A percentile compares a stretch with the other conserved stretches of the same genome.
These are phyloP conservation scores for Dryoscopus gambensis DNA, from an alignment of 2,113 vertebrate genomes.

Conservation along the genomic window DNA sequence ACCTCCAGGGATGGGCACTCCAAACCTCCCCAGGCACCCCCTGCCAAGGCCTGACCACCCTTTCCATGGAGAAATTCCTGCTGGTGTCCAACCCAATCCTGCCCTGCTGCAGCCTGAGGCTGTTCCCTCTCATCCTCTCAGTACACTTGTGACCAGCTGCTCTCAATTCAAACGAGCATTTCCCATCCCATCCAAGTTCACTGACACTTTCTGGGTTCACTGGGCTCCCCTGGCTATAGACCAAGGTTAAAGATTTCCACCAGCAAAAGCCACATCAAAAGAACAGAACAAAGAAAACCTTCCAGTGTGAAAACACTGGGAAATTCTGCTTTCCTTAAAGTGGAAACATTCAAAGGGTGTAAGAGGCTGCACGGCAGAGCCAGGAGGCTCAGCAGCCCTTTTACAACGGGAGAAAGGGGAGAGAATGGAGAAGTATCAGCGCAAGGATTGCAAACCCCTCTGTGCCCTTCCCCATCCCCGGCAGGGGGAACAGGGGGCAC, in stretches of 20 bases:
- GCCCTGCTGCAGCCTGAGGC: rapidly evolving
- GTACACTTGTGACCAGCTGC: rapidly evolving
- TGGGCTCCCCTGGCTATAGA: not conserved
- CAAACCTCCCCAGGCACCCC: not conserved
- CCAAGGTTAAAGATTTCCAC: not conserved
- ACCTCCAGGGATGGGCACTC: not conserved
- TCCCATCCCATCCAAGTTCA: rapidly evolving
- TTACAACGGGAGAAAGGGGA: not conserved
- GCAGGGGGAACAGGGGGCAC: not conserved
- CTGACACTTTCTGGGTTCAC: rapidly evolving
- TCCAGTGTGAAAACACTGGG: not conserved
- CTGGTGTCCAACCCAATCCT: rapidly evolving
- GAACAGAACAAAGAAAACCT: not conserved
- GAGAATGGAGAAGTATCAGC: not conserved
- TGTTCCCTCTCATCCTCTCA: rapidly evolving
- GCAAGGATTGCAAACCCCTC: not conserved
- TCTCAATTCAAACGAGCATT: rapidly evolving
- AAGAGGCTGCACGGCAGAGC: not conserved
- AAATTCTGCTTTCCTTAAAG: not conserved
- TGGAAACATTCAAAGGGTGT: not conserved
- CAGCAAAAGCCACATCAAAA: not conserved
- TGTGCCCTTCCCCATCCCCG: rapidly evolving
- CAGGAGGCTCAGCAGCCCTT: not conserved
- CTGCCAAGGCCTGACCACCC: rapidly evolving
- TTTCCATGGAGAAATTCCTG: not conserved